Evolutionary conservation across 2,888 invertebrate genomes (phyloP).

Genomic region (Lypha dubia): DNA sequence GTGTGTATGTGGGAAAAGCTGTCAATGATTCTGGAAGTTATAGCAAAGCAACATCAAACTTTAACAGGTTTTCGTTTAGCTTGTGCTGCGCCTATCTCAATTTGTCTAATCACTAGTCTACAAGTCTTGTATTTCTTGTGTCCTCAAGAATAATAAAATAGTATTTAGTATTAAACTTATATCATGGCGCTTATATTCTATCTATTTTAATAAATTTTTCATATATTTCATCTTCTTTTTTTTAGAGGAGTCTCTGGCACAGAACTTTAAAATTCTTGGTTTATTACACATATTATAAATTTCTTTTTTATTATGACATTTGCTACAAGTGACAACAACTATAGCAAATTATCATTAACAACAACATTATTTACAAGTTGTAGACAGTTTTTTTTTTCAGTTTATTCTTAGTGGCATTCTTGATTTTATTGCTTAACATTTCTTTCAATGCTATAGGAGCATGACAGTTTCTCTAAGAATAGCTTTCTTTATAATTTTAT

Average conservation of each 20-base stretch:
- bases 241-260: conserved; percentile 28
- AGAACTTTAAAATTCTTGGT: conserved; percentile 23
- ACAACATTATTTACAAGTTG: conserved; percentile 46
- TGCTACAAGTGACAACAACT: conserved; percentile 58
- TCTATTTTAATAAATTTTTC: background rate
- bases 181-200: background rate
- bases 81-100: background rate
- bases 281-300: conserved; percentile 25
- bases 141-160: background rate
- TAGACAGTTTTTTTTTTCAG: conserved; percentile 15
- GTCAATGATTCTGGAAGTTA: no score
- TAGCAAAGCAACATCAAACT: no score
- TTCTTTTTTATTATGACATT: conserved; percentile 64
- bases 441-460: background rate
- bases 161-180: background rate
- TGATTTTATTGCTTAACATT: conserved; percentile 13
- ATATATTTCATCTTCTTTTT: background rate
- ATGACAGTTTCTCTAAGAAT: conserved; percentile 4
- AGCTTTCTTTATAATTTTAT: conserved; percentile 1
- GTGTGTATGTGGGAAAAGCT: no score
- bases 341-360: conserved; percentile 60
- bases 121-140: background rate
- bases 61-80: background rate
- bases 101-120: background rate
- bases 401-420: conserved; percentile 2